phyloP scores from a whole-genome alignment of 1,140 invertebrate species.

The Temnothorax curvispinosus region DNA sequence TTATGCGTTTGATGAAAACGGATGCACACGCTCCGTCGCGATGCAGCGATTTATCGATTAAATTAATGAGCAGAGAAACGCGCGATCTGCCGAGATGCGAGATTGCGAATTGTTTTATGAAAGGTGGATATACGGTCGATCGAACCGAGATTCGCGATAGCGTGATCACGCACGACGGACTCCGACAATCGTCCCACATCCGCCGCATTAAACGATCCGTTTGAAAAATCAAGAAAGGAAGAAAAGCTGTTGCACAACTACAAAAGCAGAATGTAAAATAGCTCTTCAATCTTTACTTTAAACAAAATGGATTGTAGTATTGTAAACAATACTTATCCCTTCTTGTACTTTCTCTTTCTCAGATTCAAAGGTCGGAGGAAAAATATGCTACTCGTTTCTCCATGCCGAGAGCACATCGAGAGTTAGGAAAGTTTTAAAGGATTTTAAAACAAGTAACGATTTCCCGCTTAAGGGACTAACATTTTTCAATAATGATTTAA shows the following conservation, averaged over 20 bases:
- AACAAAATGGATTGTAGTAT: neutral
- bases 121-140: conserved; percentile 6
- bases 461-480: neutral
- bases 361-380: neutral
- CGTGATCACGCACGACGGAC: neutral
- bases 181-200: neutral
- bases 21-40: neutral
- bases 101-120: neutral
- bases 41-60: neutral
- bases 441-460: neutral
- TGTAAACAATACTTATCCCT: neutral
- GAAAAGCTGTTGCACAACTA: neutral
- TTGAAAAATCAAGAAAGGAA: neutral
- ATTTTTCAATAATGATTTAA: neutral
- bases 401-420: neutral
- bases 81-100: neutral
- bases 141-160: neutral
- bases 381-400: neutral
- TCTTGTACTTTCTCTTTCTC: neutral
- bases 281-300: neutral
- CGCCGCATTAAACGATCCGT: too few relatives aligned
- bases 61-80: neutral
- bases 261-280: neutral
- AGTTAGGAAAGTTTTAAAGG: neutral
- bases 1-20: neutral